A percentile compares a stretch with the other conserved stretches of the same genome.
Conservation (phyloP, 2,113 vertebrate genomes). For the Nothocercus nigrocapillus region DNA sequence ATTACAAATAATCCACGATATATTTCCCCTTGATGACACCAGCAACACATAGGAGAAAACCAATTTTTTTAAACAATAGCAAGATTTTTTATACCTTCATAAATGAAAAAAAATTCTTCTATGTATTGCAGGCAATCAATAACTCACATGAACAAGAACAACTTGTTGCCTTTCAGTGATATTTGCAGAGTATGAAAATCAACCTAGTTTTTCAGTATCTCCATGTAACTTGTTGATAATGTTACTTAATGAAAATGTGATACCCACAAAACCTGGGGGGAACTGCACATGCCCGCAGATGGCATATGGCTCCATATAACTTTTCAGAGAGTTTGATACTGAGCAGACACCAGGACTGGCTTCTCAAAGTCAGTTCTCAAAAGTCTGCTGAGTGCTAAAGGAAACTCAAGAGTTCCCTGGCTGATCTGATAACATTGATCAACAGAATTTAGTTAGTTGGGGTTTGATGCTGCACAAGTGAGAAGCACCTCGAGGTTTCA, state of each 20-base stretch:
- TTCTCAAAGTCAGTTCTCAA: not conserved
- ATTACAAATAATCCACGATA: not conserved
- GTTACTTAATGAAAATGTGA: not conserved
- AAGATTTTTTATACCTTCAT: not conserved
- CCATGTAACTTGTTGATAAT: not conserved
- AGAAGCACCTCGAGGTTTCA: not conserved
- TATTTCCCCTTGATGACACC: not conserved
- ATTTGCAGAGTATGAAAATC: not conserved
- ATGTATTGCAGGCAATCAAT: not conserved
- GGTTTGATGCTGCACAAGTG: fast-evolving
- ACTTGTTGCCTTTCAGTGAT: not conserved
- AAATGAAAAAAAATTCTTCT: not conserved
- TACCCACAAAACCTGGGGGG: not conserved
- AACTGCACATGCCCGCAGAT: not conserved
- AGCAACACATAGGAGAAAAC: not conserved
- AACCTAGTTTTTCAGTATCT: not conserved
- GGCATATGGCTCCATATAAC: not conserved
- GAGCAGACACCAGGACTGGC: not conserved
- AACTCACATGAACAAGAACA: not conserved
- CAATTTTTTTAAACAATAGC: not conserved
- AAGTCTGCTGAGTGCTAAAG: not conserved
- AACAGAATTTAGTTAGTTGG: not conserved
- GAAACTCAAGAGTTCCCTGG: not conserved
- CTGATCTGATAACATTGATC: not conserved
- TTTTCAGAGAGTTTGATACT: not conserved